Percentiles rank a stretch among this genome's conserved stretches.
Conservation (phyloP, 2,797 vertebrate genomes). For the Phaenicophaeus curvirostris region DNA sequence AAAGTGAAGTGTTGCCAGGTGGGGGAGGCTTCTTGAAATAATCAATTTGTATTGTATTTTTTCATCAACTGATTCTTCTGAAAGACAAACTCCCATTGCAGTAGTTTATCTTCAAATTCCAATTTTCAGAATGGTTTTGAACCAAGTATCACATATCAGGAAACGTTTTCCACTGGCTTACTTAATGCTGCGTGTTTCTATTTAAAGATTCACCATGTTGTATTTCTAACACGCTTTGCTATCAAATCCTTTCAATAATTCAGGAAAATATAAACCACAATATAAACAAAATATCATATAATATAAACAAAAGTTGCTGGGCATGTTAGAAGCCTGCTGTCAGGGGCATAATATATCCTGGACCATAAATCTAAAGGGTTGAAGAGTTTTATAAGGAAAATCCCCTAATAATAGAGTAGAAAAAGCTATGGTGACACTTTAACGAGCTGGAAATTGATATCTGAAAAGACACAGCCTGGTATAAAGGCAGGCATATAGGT, state of each 20-base stretch:
- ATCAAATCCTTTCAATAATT: neutral
- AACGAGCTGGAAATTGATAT: neutral
- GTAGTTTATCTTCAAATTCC: neutral
- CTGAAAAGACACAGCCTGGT: neutral
- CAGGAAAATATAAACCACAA: neutral
- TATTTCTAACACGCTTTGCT: neutral
- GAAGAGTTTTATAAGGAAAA: neutral
- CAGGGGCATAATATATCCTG: neutral
- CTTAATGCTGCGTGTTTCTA: neutral
- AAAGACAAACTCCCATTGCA: neutral
- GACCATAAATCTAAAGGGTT: neutral
- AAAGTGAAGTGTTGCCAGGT: neutral
- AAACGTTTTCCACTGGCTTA: neutral
- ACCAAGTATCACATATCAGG: neutral
- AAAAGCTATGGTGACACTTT: neutral
- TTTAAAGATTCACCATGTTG: neutral
- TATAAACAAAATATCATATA: too few relatives aligned
- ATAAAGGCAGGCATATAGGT: neutral
- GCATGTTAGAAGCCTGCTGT: neutral
- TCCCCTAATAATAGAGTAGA: neutral
- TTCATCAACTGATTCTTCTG: neutral
- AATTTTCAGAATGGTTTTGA: neutral
- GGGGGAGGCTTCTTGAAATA: neutral
- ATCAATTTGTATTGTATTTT: neutral
- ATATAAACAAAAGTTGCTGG: neutral